These are phyloP conservation scores for Baronia brevicornis DNA, from an alignment of 2,888 invertebrate genomes.

Conservation along the genomic window DNA sequence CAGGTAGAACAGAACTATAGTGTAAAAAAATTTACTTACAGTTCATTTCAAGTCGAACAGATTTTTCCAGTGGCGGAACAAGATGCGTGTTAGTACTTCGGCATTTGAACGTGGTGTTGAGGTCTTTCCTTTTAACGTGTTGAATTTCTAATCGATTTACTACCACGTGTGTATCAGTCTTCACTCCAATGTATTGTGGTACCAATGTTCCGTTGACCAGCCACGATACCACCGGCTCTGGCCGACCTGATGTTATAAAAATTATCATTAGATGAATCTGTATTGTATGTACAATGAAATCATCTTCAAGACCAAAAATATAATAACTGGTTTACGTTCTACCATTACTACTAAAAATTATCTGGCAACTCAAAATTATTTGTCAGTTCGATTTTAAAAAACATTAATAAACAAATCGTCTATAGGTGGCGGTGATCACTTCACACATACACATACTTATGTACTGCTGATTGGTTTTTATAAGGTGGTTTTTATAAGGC, in stretches of 20 bases:
- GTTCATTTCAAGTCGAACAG: slow-evolving; percentile 86
- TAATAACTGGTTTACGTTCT: no score
- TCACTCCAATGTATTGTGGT: slow-evolving; percentile 81
- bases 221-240: slow-evolving; percentile 88
- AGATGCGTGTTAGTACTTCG: slow-evolving; percentile 91
- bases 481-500: no score
- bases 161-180: slow-evolving; percentile 82
- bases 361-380: no score
- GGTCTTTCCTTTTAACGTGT: slow-evolving; percentile 83
- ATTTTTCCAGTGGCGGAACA: slow-evolving; percentile 86
- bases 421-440: no score
- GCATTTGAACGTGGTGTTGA: slow-evolving; percentile 91
- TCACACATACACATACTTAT: no score
- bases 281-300: slow-evolving; percentile 3
- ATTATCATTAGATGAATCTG: neutral
- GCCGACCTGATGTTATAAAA: slow-evolving; percentile 77
- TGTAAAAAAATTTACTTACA: slow-evolving; percentile 77
- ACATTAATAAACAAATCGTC: no score
- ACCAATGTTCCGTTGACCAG: slow-evolving; percentile 82
- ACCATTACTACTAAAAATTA: no score
- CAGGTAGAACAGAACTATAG: neutral
- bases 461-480: no score
- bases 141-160: slow-evolving; percentile 86
- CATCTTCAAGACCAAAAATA: no score
- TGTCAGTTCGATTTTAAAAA: no score